A percentile compares a stretch with the other conserved stretches of the same genome.
phyloP scores from a whole-genome alignment of 2,797 vertebrate species.

The Enteromius radiatus region DNA sequence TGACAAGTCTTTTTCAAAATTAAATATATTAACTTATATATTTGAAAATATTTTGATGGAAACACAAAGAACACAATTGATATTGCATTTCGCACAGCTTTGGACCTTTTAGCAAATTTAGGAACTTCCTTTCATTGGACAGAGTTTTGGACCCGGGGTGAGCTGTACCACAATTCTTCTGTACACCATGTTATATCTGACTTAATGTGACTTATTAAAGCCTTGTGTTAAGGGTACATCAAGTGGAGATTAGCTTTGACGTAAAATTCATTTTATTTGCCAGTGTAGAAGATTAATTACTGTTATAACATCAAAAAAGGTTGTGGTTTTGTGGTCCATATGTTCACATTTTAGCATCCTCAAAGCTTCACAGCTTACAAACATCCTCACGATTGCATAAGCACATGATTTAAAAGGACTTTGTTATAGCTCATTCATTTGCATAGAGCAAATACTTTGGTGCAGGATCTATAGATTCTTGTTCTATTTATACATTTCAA shows the following conservation, averaged over 20 bases:
- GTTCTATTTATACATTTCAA: constrained; percentile 21
- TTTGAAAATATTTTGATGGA: background rate
- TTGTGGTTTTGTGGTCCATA: background rate
- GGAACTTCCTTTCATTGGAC: background rate
- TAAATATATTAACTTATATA: background rate
- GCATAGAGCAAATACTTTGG: background rate
- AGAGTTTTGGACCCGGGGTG: background rate
- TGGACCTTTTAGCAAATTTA: background rate
- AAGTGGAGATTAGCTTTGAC: background rate
- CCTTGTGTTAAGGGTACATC: background rate
- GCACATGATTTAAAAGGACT: background rate
- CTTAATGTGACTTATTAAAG: background rate
- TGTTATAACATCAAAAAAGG: background rate
- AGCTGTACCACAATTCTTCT: background rate
- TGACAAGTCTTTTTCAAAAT: background rate
- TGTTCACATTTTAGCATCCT: background rate
- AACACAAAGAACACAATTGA: background rate
- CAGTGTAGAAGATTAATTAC: background rate
- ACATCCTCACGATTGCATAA: background rate
- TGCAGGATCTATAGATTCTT: background rate
- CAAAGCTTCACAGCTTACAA: background rate
- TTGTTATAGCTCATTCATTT: background rate
- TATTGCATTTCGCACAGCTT: background rate
- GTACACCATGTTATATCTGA: background rate
- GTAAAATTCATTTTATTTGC: background rate